Evolutionary conservation across 2,888 invertebrate species (phyloP).

Genomic region (Pyrrhosoma nymphula): DNA sequence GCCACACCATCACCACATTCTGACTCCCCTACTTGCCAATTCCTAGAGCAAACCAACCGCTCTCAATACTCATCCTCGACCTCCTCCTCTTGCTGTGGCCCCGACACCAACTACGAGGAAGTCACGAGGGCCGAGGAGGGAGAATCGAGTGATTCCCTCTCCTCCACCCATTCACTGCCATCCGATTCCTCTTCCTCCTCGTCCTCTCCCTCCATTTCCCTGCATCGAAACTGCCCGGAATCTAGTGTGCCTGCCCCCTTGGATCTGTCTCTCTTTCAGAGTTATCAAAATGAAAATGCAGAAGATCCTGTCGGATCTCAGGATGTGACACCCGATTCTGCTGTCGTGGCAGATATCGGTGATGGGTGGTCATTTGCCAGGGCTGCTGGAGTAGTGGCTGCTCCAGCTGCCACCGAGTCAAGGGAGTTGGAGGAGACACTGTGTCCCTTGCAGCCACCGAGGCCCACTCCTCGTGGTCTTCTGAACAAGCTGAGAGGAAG

Average conservation of each 20-base stretch:
- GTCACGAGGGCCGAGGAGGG: conserved; percentile 57
- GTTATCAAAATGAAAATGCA: conserved; percentile 53
- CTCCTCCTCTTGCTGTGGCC: conserved; percentile 55
- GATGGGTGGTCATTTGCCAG: conserved; percentile 60
- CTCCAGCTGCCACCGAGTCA: conserved; percentile 16
- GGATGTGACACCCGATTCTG: conserved; percentile 74
- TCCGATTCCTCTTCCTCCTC: conserved; percentile 58
- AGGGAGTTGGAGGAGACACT: conserved; percentile 60
- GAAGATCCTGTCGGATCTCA: conserved; percentile 68
- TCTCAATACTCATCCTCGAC: conserved; percentile 52
- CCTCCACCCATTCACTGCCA: conserved; percentile 64
- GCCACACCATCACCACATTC: conserved; percentile 60
- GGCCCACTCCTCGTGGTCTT: conserved; percentile 61
- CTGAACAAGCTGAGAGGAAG: conserved; percentile 69
- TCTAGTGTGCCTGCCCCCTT: conserved; percentile 50
- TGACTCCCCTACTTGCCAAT: conserved; percentile 64
- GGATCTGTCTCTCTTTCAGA: conserved; percentile 64
- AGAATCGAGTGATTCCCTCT: conserved; percentile 66
- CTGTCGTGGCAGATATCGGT: conserved; percentile 71
- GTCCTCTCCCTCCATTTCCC: conserved; percentile 56
- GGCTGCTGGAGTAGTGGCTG: conserved; percentile 33
- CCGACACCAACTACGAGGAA: conserved; percentile 57
- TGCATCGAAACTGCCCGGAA: conserved; percentile 40
- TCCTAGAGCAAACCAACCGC: conserved; percentile 48
- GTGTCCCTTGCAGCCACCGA: conserved; percentile 27